These are phyloP conservation scores for Eulemur mongoz DNA, from an alignment of 2,797 vertebrate species.

Conservation along the genomic window DNA sequence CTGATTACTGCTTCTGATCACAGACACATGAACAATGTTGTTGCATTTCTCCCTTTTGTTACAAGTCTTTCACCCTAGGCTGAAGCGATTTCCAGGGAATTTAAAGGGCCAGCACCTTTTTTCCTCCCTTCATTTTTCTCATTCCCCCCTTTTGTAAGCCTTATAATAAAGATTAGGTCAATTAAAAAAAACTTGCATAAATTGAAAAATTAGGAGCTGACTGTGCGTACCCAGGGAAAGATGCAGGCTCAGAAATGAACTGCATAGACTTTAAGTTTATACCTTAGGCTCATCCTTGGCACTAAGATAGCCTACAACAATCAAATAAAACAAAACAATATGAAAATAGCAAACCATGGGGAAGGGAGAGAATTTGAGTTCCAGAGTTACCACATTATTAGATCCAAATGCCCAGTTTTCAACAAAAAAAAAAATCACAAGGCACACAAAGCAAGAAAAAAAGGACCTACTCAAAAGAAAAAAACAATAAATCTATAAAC, in stretches of 20 bases:
- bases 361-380: neutral
- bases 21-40: neutral
- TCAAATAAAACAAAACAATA: neutral
- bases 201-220: neutral
- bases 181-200: neutral
- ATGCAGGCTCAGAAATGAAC: neutral
- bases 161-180: neutral
- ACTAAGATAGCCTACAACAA: neutral
- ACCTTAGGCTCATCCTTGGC: neutral
- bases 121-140: neutral
- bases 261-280: neutral
- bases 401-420: neutral
- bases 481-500: neutral
- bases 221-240: no score
- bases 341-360: neutral
- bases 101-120: neutral
- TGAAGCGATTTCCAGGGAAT: neutral
- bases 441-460: neutral
- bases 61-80: no score
- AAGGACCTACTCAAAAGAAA: neutral
- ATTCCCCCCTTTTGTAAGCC: neutral
- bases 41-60: neutral
- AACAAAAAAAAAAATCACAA: neutral
- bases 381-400: neutral
- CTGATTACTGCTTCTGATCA: neutral